These are phyloP conservation scores for Chionis minor DNA, from an alignment of 2,113 vertebrate genomes.

Conservation along the genomic window DNA sequence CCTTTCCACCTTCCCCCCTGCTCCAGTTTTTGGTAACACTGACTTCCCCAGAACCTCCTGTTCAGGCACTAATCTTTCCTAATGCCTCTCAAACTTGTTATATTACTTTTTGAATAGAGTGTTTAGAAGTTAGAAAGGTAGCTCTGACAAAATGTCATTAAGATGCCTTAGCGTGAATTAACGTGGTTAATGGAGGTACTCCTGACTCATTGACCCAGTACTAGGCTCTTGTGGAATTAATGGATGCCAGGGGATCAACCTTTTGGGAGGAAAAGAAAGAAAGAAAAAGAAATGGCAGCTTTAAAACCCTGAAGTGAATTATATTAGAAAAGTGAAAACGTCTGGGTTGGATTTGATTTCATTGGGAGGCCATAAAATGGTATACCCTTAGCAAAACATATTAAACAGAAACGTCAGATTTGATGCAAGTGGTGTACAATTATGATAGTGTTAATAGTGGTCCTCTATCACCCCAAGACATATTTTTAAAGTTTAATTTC, in stretches of 20 bases:
- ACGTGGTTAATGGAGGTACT: slow-evolving; percentile 77
- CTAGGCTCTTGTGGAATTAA: slow-evolving; percentile 86
- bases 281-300: slow-evolving; percentile 82
- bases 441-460: slow-evolving; percentile 77
- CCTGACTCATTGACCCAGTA: slow-evolving; percentile 88
- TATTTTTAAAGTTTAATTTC: slow-evolving; percentile 78
- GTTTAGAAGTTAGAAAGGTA: slow-evolving; percentile 78
- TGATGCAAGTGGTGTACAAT: slow-evolving; percentile 73
- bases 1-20: neutral
- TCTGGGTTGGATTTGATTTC: slow-evolving; percentile 77
- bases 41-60: slow-evolving; percentile 57
- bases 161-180: slow-evolving; percentile 87
- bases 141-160: slow-evolving; percentile 86
- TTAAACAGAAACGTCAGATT: slow-evolving; percentile 74
- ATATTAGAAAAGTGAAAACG: slow-evolving; percentile 84
- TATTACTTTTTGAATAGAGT: slow-evolving; percentile 77
- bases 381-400: slow-evolving; percentile 70
- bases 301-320: slow-evolving; percentile 85
- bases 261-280: slow-evolving; percentile 69
- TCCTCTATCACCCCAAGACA: slow-evolving; percentile 73
- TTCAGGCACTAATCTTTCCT: slow-evolving; percentile 65
- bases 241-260: slow-evolving; percentile 84
- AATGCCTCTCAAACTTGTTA: slow-evolving; percentile 74
- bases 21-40: slow-evolving; percentile 26
- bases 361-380: slow-evolving; percentile 71